Conservation (phyloP, 2,113 vertebrate genomes). For the Calypte anna region DNA sequence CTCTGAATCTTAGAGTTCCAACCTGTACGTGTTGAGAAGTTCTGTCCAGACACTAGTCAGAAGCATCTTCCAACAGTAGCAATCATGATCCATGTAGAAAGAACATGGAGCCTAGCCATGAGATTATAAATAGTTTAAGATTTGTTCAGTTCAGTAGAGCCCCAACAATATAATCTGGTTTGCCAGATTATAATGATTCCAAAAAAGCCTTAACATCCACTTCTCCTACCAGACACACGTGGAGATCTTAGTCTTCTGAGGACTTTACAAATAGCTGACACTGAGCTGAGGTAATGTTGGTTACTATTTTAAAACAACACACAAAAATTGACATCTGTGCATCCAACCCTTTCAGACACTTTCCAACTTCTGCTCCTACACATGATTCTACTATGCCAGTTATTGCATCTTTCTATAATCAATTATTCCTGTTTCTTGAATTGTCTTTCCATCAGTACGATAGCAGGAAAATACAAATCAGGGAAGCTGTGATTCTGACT, state of each 20-base stretch:
- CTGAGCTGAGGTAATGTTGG: neutral
- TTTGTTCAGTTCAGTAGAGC: neutral
- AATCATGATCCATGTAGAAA: neutral
- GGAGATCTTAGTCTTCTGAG: neutral
- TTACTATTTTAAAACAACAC: neutral
- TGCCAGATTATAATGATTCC: neutral
- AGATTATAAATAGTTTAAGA: neutral
- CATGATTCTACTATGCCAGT: neutral
- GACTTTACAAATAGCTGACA: neutral
- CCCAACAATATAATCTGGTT: neutral
- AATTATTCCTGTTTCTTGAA: neutral
- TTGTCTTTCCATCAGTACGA: neutral
- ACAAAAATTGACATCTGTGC: neutral
- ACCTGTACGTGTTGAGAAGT: neutral
- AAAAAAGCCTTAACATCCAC: neutral
- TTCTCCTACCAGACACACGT: neutral
- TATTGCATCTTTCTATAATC: neutral
- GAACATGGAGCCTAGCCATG: neutral
- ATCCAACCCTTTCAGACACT: neutral
- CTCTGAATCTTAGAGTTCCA: neutral
- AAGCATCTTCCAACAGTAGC: neutral
- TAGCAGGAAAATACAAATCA: neutral
- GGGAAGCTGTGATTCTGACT: neutral
- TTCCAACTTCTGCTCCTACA: neutral
- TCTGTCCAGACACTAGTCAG: neutral